phyloP scores from a whole-genome alignment of 2,888 invertebrate genomes.

The Labia minor region DNA sequence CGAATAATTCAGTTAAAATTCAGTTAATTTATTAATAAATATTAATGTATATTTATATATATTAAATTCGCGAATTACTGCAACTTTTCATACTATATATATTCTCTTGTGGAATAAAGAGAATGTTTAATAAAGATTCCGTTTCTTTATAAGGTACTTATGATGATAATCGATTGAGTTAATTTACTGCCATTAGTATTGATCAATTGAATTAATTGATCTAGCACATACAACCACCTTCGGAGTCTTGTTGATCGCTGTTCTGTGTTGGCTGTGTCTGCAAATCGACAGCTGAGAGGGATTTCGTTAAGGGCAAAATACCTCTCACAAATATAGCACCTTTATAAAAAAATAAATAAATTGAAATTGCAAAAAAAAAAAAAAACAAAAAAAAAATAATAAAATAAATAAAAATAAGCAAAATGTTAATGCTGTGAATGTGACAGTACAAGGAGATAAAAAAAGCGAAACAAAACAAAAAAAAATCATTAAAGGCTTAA shows the following conservation, averaged over 20 bases:
- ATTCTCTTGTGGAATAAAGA: background rate
- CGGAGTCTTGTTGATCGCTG: constrained; percentile 66
- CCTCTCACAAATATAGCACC: background rate
- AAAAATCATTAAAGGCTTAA: too few species aligned
- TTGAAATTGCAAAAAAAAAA: constrained; percentile 19
- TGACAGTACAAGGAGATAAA: constrained; percentile 24
- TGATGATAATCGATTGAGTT: too few species aligned
- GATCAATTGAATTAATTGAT: constrained; percentile 23
- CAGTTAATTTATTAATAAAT: background rate
- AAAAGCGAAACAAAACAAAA: constrained; percentile 27
- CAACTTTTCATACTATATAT: background rate
- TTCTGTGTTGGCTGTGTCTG: constrained; percentile 72
- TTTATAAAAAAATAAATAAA: constrained; percentile 14
- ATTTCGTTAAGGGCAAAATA: constrained; percentile 23
- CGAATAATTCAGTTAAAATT: background rate
- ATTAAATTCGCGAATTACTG: background rate
- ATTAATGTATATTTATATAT: background rate
- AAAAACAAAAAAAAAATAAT: too few species aligned
- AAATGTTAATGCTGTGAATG: constrained; percentile 24
- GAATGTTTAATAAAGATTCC: background rate
- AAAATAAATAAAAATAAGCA: constrained; percentile 22
- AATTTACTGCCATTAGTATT: too few species aligned
- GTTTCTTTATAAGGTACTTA: background rate
- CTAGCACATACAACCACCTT: constrained; percentile 77
- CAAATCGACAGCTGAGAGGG: constrained; percentile 61